Conservation (phyloP, 2,888 invertebrate genomes). For the Cephus nigrinus region DNA sequence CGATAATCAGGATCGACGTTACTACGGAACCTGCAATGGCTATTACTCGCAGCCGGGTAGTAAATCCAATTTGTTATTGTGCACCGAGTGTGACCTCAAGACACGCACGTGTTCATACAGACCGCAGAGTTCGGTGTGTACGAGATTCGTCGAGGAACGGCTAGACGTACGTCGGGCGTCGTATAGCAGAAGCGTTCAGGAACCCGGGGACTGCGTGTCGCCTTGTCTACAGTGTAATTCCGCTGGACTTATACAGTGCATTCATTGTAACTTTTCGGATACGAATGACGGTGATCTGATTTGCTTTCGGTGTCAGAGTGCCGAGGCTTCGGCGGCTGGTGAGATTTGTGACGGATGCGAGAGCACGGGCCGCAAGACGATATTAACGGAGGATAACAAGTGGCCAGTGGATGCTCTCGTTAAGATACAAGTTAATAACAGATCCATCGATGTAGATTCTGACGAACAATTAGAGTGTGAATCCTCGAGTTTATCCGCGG, state of each 20-base stretch:
- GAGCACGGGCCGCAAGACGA: conserved; percentile 31
- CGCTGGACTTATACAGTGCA: conserved; percentile 26
- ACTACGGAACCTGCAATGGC: conserved; percentile 58
- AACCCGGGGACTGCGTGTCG: conserved; percentile 28
- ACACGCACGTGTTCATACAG: conserved; percentile 54
- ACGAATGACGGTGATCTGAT: conserved; percentile 56
- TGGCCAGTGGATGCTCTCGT: conserved; percentile 54
- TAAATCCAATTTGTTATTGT: conserved; percentile 60
- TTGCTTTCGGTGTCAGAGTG: conserved; percentile 58
- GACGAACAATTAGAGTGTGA: conserved; percentile 50
- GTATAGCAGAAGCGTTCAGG: neutral
- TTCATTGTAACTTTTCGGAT: conserved; percentile 38
- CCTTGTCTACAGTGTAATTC: conserved; percentile 43
- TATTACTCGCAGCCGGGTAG: conserved; percentile 59
- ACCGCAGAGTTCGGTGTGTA: conserved; percentile 47
- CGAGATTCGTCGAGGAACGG: conserved; percentile 53
- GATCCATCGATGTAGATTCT: conserved; percentile 51
- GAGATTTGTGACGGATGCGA: conserved; percentile 50
- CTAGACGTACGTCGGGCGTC: conserved; percentile 32
- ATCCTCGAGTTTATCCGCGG: conserved; percentile 26
- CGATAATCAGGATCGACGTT: conserved; percentile 36
- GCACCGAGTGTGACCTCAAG: conserved; percentile 59
- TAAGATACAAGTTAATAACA: conserved; percentile 55
- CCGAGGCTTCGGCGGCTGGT: conserved; percentile 32
- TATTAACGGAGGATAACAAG: conserved; percentile 39